Percentiles rank a stretch among this genome's conserved stretches.
phyloP scores from a whole-genome alignment of 2,797 vertebrate genomes.

The Dendrocincla fuliginosa region DNA sequence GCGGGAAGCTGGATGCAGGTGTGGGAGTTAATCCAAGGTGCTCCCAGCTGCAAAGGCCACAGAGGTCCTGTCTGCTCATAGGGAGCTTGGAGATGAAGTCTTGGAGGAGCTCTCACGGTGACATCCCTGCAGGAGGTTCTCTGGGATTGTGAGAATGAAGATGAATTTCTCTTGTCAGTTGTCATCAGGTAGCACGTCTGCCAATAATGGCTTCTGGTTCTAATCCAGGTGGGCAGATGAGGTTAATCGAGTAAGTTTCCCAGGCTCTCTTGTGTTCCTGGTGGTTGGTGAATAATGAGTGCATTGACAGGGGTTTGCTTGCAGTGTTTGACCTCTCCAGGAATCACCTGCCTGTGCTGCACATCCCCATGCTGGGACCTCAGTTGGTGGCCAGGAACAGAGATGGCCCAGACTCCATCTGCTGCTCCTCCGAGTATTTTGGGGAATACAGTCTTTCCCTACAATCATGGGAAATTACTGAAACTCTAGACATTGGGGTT shows the following conservation, averaged over 20 bases:
- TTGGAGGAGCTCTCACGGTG: neutral
- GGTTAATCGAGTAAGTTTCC: neutral
- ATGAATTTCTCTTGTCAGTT: neutral
- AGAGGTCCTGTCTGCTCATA: rapidly evolving
- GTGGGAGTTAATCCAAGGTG: rapidly evolving
- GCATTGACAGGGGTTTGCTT: neutral
- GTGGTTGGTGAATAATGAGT: neutral
- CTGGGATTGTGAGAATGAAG: neutral
- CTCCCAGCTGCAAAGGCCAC: neutral
- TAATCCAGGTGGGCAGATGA: neutral
- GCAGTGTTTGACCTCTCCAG: neutral
- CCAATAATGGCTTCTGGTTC: neutral
- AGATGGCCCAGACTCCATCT: neutral
- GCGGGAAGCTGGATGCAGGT: rapidly evolving
- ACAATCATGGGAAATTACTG: neutral
- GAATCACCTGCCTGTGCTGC: neutral
- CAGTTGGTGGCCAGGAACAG: neutral
- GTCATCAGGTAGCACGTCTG: neutral
- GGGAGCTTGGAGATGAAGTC: neutral
- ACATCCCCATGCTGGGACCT: neutral
- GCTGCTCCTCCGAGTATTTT: neutral
- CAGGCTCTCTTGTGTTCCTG: neutral
- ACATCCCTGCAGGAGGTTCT: neutral
- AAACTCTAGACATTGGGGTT: rapidly evolving
- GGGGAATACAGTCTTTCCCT: neutral